Base-by-base conservation (phyloP, 2,888 invertebrate species). In the Slavum lentiscoides region DNA sequence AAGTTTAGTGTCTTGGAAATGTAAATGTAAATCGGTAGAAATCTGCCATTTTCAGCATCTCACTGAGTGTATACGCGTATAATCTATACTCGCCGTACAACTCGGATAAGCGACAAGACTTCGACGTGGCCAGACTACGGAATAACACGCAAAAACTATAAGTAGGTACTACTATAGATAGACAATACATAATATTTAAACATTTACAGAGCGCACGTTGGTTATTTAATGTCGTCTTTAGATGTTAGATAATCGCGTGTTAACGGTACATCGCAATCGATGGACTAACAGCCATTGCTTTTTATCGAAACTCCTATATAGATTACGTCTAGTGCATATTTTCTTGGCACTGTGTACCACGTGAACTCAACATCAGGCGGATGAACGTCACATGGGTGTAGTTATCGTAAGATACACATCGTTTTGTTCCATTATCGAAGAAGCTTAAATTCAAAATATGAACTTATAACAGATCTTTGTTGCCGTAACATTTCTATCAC, bases 1-100 rank as follows among this genome's bases (percentile, higher is more conserved):
- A 68, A 55, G 30, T 53, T 74, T n/a, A 74, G n/a, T 62, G 53
- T n/a, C 15, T n/a, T 62, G n/a, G 62, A 74, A 73, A 64, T 17
- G 13, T 2, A 7, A 9, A 19, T 30, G n/a, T 30, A 64, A 74
- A 74, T 74, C 37, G 23, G 15, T 53, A 37, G 6, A n/a, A 9
- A 62, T 74, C 74, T 15, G 8, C 17, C 19, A 15, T 39, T 17
- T 37, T 59, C 59, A 4, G 15, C 8, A 39, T 19, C 30, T 30
- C 30, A 6, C 7, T 39, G 4, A 1, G 8, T 9, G 4, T 58
- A 13, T 4, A 30, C 30, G 30, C 30, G 8, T 8, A 70, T 58
- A 11, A 7, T 6, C 15, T 37, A 2, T 8, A 58, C n/a, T 55
- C 7, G 11, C 19, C 53, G 53, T 30, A 69, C 2, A 9, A 72